These are phyloP conservation scores for Zoanthus sansibaricus DNA, from an alignment of 92 coral and sea anemone species.

Conservation along the genomic window DNA sequence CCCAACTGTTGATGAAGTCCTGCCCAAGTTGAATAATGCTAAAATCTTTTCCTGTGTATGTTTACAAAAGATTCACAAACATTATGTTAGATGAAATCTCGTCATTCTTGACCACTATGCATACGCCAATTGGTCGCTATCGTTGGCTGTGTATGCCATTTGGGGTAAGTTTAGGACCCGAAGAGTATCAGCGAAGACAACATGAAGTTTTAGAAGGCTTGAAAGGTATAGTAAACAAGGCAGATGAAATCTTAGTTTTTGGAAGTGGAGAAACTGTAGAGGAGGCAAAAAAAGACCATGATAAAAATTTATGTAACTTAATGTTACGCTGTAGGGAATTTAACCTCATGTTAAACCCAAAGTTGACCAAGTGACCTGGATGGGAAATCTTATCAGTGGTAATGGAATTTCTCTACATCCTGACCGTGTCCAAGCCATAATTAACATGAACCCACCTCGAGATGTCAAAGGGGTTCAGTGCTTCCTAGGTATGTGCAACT, in stretches of 20 bases:
- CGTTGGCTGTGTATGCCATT: conserved; percentile 52
- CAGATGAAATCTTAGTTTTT: conserved; percentile 42
- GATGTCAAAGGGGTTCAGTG: conserved; percentile 13
- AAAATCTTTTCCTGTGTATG: conserved; percentile 49
- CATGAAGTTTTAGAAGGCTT: not conserved
- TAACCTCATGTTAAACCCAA: conserved; percentile 18
- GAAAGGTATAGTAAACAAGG: conserved; percentile 45
- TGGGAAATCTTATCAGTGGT: not conserved
- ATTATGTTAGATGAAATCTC: conserved; percentile 33
- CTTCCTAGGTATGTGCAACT: conserved; percentile 19
- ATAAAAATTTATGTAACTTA: conserved; percentile 1
- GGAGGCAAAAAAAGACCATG: conserved; percentile 16
- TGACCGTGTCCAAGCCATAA: conserved; percentile 14
- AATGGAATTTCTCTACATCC: conserved; percentile 27
- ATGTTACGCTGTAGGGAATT: conserved; percentile 14
- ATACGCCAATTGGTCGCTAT: conserved; percentile 36
- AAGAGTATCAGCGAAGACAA: conserved; percentile 25
- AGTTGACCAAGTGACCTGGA: not conserved
- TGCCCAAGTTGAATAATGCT: conserved; percentile 32
- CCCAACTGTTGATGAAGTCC: conserved; percentile 45
- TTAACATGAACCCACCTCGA: conserved; percentile 4
- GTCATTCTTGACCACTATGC: conserved; percentile 40
- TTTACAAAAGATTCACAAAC: conserved; percentile 51
- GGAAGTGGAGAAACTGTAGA: conserved; percentile 34
- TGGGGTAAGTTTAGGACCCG: conserved; percentile 44